Conservation (phyloP, 2,888 invertebrate species). For the Cepaea hortensis region DNA sequence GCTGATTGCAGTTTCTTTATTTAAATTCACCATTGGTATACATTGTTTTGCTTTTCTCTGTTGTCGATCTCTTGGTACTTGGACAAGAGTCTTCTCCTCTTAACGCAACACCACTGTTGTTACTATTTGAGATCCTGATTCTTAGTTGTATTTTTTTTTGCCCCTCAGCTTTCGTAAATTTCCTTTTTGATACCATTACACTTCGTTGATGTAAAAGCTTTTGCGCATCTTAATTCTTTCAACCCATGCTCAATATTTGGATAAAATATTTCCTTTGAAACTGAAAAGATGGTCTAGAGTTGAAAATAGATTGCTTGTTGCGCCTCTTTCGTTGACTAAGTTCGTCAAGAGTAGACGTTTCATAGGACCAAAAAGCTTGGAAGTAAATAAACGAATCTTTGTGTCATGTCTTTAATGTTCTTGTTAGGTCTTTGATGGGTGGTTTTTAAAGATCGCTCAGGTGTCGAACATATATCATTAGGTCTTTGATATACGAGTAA, state of each 20-base stretch:
- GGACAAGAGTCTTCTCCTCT: too few species aligned
- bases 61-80: too few species aligned
- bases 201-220: background rate
- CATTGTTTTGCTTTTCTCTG: too few species aligned
- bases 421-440: conserved; percentile 11
- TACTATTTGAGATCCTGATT: too few species aligned
- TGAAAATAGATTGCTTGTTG: background rate
- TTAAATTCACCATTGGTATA: too few species aligned
- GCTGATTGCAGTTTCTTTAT: too few species aligned
- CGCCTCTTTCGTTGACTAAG: background rate
- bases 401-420: conserved; percentile 18
- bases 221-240: background rate
- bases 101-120: too few species aligned
- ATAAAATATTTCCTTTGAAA: conserved; percentile 21
- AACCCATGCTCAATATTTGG: background rate
- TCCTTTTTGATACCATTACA: background rate
- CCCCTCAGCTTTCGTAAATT: too few species aligned
- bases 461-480: conserved; percentile 22
- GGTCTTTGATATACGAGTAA: conserved; percentile 28
- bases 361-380: background rate
- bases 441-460: conserved; percentile 11
- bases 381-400: conserved; percentile 27
- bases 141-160: too few species aligned
- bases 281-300: background rate
- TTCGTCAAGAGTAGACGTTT: background rate